phyloP scores from a whole-genome alignment of 2,113 vertebrate genomes.

The Rattus norvegicus region DNA sequence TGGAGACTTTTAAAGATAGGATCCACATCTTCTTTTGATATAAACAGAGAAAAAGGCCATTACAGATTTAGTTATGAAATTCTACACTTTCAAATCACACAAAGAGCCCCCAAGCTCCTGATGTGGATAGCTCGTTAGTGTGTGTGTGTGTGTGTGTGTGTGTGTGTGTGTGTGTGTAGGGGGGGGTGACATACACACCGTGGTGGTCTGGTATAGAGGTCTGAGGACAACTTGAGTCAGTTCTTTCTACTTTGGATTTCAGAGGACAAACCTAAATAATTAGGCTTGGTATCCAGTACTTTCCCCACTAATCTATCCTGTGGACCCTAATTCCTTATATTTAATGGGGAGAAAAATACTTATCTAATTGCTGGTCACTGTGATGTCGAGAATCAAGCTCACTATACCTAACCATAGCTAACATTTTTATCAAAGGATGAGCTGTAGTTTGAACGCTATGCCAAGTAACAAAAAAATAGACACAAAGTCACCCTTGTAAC shows the following conservation, averaged over 20 bases:
- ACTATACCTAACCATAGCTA: not conserved
- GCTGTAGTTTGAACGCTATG: not conserved
- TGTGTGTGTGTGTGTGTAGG: not conserved
- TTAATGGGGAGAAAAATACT: not conserved
- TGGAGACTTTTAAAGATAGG: not conserved
- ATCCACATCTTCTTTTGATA: not conserved
- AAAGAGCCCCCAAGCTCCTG: not conserved
- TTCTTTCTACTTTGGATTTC: not conserved
- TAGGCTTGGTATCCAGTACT: no score
- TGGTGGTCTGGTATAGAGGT: not conserved
- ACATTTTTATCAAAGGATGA: not conserved
- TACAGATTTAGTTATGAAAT: slow-evolving; percentile 14
- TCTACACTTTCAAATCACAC: not conserved
- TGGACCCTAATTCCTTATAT: not conserved
- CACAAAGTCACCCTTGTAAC: not conserved
- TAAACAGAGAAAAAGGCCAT: slow-evolving; percentile 20
- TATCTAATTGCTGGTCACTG: not conserved
- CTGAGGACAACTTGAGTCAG: not conserved
- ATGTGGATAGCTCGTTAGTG: not conserved
- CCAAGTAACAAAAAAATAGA: slow-evolving; percentile 20
- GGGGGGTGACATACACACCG: no score
- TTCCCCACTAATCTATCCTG: not conserved
- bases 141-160: not conserved
- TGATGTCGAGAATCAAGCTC: slow-evolving; percentile 21
- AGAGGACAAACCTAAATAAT: no score